Percentiles rank a stretch among this genome's conserved stretches.
phyloP scores from a whole-genome alignment of 2,888 invertebrate genomes.

The Melanotus villosus region DNA sequence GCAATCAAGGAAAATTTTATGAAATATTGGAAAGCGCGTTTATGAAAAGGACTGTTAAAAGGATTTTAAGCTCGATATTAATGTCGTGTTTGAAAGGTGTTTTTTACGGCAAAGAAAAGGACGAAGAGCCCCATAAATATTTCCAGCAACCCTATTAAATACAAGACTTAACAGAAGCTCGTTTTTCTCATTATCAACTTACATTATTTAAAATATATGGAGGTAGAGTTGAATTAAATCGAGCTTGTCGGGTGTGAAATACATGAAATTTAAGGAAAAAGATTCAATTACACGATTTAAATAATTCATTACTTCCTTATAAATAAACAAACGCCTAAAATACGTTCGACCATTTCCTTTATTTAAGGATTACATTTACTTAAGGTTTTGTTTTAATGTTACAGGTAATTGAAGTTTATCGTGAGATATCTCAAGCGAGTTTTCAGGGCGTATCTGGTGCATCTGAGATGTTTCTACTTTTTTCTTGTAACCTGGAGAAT shows the following conservation, averaged over 20 bases:
- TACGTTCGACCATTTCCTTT: background rate
- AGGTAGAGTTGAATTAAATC: slow-evolving; percentile 4
- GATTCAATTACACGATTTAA: slow-evolving; percentile 15
- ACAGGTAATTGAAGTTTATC: slow-evolving; percentile 13
- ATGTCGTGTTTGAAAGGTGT: too few relatives aligned
- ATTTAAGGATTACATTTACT: slow-evolving; percentile 6
- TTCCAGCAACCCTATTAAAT: background rate
- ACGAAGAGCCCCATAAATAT: background rate
- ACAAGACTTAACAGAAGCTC: background rate
- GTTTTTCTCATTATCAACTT: background rate
- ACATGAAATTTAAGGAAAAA: slow-evolving; percentile 9
- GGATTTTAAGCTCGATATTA: too few relatives aligned
- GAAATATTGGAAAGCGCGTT: too few relatives aligned
- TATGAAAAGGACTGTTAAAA: too few relatives aligned
- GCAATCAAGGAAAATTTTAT: too few relatives aligned
- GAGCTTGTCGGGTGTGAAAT: background rate
- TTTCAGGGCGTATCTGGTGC: slow-evolving; percentile 4
- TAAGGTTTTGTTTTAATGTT: background rate
- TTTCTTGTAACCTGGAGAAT: too few relatives aligned
- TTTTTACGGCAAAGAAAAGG: too few relatives aligned
- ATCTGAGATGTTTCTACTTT: slow-evolving; percentile 16
- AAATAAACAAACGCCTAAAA: slow-evolving; percentile 3
- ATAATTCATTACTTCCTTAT: slow-evolving; percentile 14
- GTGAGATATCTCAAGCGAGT: background rate
- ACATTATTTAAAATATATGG: background rate